phyloP scores from a whole-genome alignment of 2,113 vertebrate species.

The Agapornis roseicollis region DNA sequence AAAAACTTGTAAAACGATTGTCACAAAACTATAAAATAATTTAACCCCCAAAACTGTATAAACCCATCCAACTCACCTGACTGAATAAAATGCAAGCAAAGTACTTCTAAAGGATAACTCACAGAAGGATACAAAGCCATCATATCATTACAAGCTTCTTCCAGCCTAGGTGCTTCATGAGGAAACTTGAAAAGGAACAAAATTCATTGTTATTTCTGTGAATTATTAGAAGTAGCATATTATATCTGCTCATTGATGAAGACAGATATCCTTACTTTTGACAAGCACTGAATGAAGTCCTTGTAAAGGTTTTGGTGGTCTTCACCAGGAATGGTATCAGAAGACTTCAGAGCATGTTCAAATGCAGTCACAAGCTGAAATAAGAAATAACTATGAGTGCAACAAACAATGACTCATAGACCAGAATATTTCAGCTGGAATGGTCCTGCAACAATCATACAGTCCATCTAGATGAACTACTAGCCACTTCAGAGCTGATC shows the following conservation, averaged over 20 bases:
- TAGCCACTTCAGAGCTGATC: background rate
- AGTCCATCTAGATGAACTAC: background rate
- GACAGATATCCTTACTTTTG: slow-evolving; percentile 78
- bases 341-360: slow-evolving; percentile 83
- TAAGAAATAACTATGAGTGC: background rate
- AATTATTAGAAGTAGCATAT: background rate
- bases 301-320: slow-evolving; percentile 82
- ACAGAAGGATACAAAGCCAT: slow-evolving; percentile 79
- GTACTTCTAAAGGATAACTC: slow-evolving; percentile 85
- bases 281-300: slow-evolving; percentile 86
- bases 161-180: slow-evolving; percentile 81
- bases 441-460: background rate
- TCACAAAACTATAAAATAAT: background rate
- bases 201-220: background rate
- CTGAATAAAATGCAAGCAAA: slow-evolving; percentile 83
- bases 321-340: slow-evolving; percentile 81
- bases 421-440: background rate
- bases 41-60: background rate
- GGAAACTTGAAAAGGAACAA: slow-evolving; percentile 74
- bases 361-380: slow-evolving; percentile 88
- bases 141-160: slow-evolving; percentile 85
- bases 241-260: background rate
- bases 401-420: background rate
- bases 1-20: background rate
- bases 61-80: slow-evolving; percentile 76